Conservation (phyloP, 2,888 invertebrate genomes). For the Corbicula japonica region DNA sequence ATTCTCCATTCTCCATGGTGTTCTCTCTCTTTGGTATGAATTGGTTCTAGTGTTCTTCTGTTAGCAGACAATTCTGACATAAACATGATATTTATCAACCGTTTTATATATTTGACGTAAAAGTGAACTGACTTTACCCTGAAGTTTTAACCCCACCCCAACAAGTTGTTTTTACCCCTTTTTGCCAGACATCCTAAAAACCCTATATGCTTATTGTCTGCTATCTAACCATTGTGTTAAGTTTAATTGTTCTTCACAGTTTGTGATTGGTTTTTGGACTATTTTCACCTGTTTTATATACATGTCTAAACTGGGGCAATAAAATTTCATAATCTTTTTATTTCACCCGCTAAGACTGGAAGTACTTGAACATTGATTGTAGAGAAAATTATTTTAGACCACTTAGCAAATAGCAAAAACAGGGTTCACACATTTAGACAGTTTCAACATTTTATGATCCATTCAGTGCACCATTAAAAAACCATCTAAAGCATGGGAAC, state of each 20-base stretch:
- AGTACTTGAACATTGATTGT: too few relatives aligned
- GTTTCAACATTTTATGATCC: too few relatives aligned
- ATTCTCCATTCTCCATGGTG: too few relatives aligned
- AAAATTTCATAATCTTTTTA: too few relatives aligned
- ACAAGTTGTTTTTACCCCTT: constrained; percentile 5
- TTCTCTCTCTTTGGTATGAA: constrained; percentile 14
- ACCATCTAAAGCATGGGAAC: too few relatives aligned
- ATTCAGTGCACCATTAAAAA: too few relatives aligned
- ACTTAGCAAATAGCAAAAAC: too few relatives aligned
- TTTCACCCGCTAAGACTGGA: too few relatives aligned
- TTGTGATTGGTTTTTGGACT: constrained; percentile 8
- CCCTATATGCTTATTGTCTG: neutral
- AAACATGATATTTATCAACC: too few relatives aligned
- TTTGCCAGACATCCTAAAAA: neutral
- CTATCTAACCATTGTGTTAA: constrained; percentile 8
- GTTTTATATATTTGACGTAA: neutral
- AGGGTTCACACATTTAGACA: too few relatives aligned
- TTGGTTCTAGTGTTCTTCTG: constrained; percentile 14
- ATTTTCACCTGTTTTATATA: neutral
- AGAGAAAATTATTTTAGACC: too few relatives aligned
- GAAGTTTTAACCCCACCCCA: neutral
- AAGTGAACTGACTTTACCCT: neutral
- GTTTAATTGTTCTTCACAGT: neutral
- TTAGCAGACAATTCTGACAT: neutral
- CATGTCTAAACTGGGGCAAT: neutral